A percentile compares a stretch with the other conserved stretches of the same genome.
Evolutionary conservation across 2,113 vertebrate species (phyloP).

Genomic region (Carettochelys insculpta): DNA sequence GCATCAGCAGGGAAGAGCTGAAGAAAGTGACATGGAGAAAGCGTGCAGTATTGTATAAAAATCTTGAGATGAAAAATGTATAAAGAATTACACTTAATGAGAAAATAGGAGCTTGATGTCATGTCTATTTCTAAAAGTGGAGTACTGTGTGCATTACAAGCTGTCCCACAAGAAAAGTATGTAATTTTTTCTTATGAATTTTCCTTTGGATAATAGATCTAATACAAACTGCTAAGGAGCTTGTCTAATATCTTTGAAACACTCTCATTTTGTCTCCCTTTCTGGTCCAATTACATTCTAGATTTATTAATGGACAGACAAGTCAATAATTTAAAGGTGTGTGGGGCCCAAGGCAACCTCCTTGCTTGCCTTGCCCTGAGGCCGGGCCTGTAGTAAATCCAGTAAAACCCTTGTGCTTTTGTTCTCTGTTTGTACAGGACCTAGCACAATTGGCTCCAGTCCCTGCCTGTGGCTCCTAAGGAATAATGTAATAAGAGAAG

Average conservation of each 20-base stretch:
- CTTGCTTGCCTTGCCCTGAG: no score
- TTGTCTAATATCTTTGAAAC: neutral
- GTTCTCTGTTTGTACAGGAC: neutral
- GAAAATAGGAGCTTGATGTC: neutral
- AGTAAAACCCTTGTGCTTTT: neutral
- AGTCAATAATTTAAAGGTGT: neutral
- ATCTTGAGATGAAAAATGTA: constrained; percentile 12
- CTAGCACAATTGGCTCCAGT: neutral
- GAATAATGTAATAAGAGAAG: neutral
- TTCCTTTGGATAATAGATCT: neutral
- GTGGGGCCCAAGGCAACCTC: no score
- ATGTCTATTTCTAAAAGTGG: neutral
- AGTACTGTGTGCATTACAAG: neutral
- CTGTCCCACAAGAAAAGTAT: neutral
- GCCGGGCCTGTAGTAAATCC: no score
- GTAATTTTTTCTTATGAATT: neutral
- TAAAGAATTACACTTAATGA: neutral
- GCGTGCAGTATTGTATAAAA: neutral
- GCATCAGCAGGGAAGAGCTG: neutral
- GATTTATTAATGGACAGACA: neutral
- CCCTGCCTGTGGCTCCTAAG: neutral
- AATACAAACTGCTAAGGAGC: neutral
- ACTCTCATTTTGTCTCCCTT: neutral
- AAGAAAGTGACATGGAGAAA: constrained; percentile 19
- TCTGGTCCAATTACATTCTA: neutral